Base-by-base conservation (phyloP, 2,797 vertebrate species). In the Chelidonichthys spinosus region DNA sequence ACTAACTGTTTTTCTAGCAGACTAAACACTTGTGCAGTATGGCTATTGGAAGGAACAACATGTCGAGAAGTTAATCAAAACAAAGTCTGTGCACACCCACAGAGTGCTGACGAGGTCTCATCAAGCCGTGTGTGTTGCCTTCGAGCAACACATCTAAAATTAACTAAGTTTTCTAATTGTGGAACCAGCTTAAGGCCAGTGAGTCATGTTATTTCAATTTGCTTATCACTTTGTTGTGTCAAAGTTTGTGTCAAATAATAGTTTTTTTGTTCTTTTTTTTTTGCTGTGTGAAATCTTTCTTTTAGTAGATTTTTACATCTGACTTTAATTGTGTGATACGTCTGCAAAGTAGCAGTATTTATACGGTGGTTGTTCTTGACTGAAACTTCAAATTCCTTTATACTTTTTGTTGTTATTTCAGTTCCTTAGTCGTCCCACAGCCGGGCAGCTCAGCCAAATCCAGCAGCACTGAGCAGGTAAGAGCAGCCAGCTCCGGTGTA, bases 391-490 rank as follows among this genome's bases (percentile, higher is more conserved):
- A 71, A 40, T n/a, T 10, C 7, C 37, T 11, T 0, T 66, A 37
- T 6, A 8, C 13, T 39, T 0, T 0, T 5, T 74, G 6, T 77
- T 77, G 5, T 85, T 56, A 0, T 81, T 82, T 69, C 83, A 93
- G 92, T 42, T 79, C 69, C 1, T 25, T 6, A 13, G 80, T 82
- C 3, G 10, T 63, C 17, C 60, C 72, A 11, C 69, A 76, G 25
- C 7, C 44, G 0, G 25, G 42, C 49, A 8, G 63, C 50, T 46
- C 69, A 4, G 13, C 63, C 56, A 15, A 11, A 17, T 44, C 39
- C 39, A 58, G 65, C 78, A 76, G 43, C 63, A 17, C 47, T 10
- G 77, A 88, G 1, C 89, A 87, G 90, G 92, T 94, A 42, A 74
- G 79, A 75, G 5, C 10, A 37, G 15, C 7, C 5, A 2, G 33